Evolutionary conservation across 2,888 invertebrate genomes (phyloP), one percentile per base, ranked within the genome.

Genomic region (Anthophora plumipes): DNA sequence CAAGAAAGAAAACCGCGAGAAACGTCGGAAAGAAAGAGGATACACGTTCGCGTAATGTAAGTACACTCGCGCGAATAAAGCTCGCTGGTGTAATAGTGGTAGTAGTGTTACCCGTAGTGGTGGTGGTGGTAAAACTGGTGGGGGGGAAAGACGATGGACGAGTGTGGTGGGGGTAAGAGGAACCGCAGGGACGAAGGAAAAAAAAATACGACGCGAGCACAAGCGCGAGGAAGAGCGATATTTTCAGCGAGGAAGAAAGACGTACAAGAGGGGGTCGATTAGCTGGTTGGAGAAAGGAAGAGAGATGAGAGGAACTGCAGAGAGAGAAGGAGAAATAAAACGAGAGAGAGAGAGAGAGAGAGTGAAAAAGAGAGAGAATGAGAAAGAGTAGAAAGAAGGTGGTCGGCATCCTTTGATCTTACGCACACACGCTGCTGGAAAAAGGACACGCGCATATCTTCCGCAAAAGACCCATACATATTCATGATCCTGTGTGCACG

Each of bases 331-430:
- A 61, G 48, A n/a, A n/a, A n/a, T n/a, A n/a, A n/a, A n/a, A n/a
- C n/a, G n/a, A n/a, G n/a, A 17, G 41, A 48, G 73, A 57, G 69
- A 52, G 59, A 57, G 48, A 41, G 73, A 68, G 75, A 68, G 61
- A 52, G 61, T 3, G 31, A 31, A 1, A 31, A 75, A 25, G n/a
- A 37, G 50, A 77, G 57, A 54, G 82, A 61, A 83, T 77, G 63
- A 77, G 79, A 82, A 84, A 81, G 83, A 85, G 88, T 81, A 78
- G 88, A 84, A 85, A 86, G 85, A 87, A 89, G 85, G 86, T 84
- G 87, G 88, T 79, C 92, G 92, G 89, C 89, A 85, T 86, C 87
- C 90, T 92, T 92, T 92, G 91, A 92, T 92, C 90, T 90, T 84
- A 79, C 83, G 81, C 89, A 86, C 90, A 88, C 88, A 88, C 78